Evolutionary conservation across 2,113 vertebrate species (phyloP), one percentile per base, ranked within the genome.

Genomic region (Ailuropoda melanoleuca): DNA sequence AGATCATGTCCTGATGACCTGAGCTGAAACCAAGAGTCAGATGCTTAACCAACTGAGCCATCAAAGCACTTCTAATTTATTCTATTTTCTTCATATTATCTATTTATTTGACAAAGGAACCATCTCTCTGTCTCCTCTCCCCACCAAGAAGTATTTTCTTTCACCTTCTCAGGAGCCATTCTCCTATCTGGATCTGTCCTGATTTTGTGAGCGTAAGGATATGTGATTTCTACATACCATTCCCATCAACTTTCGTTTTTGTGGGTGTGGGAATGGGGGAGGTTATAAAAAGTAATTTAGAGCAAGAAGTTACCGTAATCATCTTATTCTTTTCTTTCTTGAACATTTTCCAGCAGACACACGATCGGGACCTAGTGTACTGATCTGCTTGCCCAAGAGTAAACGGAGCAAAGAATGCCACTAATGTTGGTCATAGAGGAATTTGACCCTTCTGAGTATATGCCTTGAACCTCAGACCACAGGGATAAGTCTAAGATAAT

Each of bases 41-140:
- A n/a, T 19, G 66, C 66, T 68, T 37, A 68, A 68, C 66, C 2
- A 9, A 68, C 8, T 68, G 66, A 68, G 18, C n/a, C 34, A 34
- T 68, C 66, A 8, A 68, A 18, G 8, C 66, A 68, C 66, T 26
- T 26, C 66, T 74, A 83, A 96, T 83, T 83, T 60, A 83, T 75
- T 39, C 48, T 86, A 14, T 24, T 29, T 66, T 75, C 19, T 92
- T 90, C 46, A 89, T 17, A 24, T 48, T 83, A 60, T 81, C 50
- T 95, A 21, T 85, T 88, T 92, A 31, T 82, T 94, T 86, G 46
- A 81, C 29, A 72, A 91, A 95, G 23, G 14, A 89, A n/a, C 85
- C 37, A 46, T 82, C 11, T 74, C 43, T 94, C 50, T 68, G 60
- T 46, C 55, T 46, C 21, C 75, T 82, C 9, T 6, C 56, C 14